A percentile compares a stretch with the other conserved stretches of the same genome.
Evolutionary conservation across 2,888 invertebrate genomes (phyloP).

Genomic region (Agonopterix alstromeriana): DNA sequence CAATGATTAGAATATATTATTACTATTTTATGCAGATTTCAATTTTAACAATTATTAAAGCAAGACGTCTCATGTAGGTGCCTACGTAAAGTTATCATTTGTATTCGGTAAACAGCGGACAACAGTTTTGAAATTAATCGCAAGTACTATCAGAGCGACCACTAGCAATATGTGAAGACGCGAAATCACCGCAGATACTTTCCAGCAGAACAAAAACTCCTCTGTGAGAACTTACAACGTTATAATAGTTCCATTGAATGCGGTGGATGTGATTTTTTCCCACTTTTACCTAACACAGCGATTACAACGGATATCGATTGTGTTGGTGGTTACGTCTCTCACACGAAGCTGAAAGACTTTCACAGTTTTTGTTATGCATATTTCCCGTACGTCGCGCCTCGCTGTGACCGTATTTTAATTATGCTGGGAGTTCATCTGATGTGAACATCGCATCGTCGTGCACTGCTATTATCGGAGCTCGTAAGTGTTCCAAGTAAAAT

Average conservation of each 20-base stretch:
- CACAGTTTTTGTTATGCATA: slow-evolving; percentile 36
- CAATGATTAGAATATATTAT: no score
- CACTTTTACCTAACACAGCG: slow-evolving; percentile 56
- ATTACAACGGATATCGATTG: slow-evolving; percentile 69
- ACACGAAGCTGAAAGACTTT: slow-evolving; percentile 45
- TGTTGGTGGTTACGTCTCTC: slow-evolving; percentile 45
- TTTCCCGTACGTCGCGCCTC: slow-evolving; percentile 10
- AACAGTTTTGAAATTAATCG: no score
- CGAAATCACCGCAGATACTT: slow-evolving; percentile 22
- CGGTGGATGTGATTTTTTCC: slow-evolving; percentile 45
- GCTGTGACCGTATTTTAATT: background rate
- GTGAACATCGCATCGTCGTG: no score
- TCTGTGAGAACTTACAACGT: slow-evolving; percentile 41
- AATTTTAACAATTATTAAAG: no score
- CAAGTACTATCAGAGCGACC: background rate
- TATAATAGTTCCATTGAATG: slow-evolving; percentile 36
- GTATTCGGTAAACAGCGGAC: no score
- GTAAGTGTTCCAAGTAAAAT: no score
- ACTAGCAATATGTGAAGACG: slow-evolving; percentile 5
- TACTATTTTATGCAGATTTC: no score
- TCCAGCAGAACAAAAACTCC: slow-evolving; percentile 38
- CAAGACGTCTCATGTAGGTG: no score
- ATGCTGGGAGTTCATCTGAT: background rate
- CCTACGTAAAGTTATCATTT: no score
- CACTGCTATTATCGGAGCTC: no score